Percentiles rank a stretch among this genome's conserved stretches.
Evolutionary conservation across 1,140 invertebrate species (phyloP).

Genomic region (Meloidogyne hapla): DNA sequence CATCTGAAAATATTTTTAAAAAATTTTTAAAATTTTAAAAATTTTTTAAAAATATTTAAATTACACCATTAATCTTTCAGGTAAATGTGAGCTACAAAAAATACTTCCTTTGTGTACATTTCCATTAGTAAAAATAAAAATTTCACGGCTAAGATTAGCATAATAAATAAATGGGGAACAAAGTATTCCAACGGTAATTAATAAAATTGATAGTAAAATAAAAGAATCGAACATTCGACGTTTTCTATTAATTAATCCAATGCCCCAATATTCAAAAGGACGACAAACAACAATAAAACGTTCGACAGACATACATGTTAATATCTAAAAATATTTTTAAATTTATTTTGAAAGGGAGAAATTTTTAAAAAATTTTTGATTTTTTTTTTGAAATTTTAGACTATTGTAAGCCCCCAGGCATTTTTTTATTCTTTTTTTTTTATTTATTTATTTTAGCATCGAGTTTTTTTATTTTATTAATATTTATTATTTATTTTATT

Average conservation of each 20-base stretch:
- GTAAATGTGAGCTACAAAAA: neutral
- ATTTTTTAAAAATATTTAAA: neutral
- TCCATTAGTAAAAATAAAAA: neutral
- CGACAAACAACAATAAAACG: constrained; percentile 48
- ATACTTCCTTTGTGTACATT: neutral
- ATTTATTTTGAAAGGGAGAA: neutral
- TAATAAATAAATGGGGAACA: constrained; percentile 54
- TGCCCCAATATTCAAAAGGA: constrained; percentile 39
- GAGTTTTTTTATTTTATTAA: too few relatives aligned
- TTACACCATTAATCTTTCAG: neutral
- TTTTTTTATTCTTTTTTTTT: too few relatives aligned
- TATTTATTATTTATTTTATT: too few relatives aligned
- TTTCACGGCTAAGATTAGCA: constrained; percentile 29
- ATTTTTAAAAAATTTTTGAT: too few relatives aligned
- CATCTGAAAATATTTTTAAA: neutral
- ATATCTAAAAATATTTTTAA: constrained; percentile 4
- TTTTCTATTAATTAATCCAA: constrained; percentile 26
- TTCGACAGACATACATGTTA: constrained; percentile 44
- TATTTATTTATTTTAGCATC: too few relatives aligned
- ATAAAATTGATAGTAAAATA: constrained; percentile 30
- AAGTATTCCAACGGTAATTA: constrained; percentile 37
- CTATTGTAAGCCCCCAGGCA: too few relatives aligned
- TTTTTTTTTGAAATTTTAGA: too few relatives aligned
- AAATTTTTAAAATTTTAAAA: neutral
- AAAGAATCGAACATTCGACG: constrained; percentile 38